Percentiles rank a stretch among this genome's conserved stretches.
These are phyloP conservation scores for Anoncus sp. DNA, from an alignment of 2,888 invertebrate species.

Conservation along the genomic window DNA sequence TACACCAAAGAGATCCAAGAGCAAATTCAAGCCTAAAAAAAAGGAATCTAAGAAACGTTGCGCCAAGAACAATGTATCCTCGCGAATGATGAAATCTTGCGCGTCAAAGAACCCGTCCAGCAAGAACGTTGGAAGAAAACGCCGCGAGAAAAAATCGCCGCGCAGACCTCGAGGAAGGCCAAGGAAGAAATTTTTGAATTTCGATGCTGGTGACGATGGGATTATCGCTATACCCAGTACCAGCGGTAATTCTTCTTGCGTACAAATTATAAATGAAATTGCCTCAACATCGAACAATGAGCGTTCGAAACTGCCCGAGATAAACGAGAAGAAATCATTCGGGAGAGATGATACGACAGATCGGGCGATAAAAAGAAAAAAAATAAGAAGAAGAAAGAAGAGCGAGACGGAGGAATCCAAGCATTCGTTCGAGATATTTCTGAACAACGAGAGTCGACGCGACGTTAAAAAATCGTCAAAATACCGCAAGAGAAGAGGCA, in stretches of 20 bases:
- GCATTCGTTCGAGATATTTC: neutral
- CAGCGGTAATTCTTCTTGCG: neutral
- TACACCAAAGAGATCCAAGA: neutral
- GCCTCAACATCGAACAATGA: neutral
- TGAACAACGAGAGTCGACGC: neutral
- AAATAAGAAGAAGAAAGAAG: neutral
- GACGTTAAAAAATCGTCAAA: neutral
- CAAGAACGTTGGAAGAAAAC: neutral
- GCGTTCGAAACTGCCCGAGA: neutral
- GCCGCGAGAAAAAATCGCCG: neutral
- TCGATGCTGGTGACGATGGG: neutral
- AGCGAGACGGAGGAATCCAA: conserved; percentile 6
- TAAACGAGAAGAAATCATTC: neutral
- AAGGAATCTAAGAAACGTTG: neutral
- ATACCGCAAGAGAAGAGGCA: neutral
- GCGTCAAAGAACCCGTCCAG: neutral
- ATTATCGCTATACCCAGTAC: neutral
- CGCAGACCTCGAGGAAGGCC: neutral
- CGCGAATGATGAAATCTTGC: too few relatives aligned
- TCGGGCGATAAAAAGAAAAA: neutral
- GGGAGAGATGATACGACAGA: too few relatives aligned
- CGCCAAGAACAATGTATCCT: neutral
- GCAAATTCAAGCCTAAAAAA: neutral
- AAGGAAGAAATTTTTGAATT: neutral
- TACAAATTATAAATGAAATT: neutral